Conservation (phyloP, 2,888 invertebrate genomes). For the Linyphia triangularis region DNA sequence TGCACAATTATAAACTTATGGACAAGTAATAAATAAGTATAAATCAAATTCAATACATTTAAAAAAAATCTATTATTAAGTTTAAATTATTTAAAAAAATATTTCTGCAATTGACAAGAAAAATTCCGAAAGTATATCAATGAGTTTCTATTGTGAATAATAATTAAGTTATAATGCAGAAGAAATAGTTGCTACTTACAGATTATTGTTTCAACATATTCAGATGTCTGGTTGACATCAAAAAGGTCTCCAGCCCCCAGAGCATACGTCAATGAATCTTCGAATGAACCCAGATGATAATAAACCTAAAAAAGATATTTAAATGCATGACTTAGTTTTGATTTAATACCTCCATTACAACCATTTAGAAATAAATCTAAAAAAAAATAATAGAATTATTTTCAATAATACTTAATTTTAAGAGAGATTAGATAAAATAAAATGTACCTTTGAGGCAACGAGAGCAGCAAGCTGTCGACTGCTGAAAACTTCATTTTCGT, state of each 20-base stretch:
- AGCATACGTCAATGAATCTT: constrained; percentile 98
- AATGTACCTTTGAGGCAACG: constrained; percentile 91
- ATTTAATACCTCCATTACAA: not conserved
- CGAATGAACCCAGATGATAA: constrained; percentile 97
- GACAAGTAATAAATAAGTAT: too few relatives aligned
- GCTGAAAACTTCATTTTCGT: constrained; percentile 91
- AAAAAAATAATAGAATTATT: not conserved
- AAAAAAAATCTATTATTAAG: too few relatives aligned
- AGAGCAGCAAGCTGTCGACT: constrained; percentile 96
- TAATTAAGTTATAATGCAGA: not conserved
- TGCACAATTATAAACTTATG: too few relatives aligned
- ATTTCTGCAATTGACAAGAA: not conserved
- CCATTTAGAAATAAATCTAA: not conserved
- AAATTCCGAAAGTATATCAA: not conserved
- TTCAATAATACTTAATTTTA: not conserved
- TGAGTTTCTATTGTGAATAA: not conserved
- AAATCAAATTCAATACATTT: too few relatives aligned
- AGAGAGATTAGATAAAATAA: not conserved
- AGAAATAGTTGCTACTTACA: constrained; percentile 80
- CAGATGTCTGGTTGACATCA: constrained; percentile 94
- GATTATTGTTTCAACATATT: constrained; percentile 97
- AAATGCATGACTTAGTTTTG: not conserved
- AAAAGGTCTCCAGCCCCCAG: constrained; percentile 96
- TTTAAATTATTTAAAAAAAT: not conserved
- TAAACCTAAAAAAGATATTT: constrained; percentile 84